Conservation (phyloP, 2,797 vertebrate genomes). For the Ispidina lecontei region DNA sequence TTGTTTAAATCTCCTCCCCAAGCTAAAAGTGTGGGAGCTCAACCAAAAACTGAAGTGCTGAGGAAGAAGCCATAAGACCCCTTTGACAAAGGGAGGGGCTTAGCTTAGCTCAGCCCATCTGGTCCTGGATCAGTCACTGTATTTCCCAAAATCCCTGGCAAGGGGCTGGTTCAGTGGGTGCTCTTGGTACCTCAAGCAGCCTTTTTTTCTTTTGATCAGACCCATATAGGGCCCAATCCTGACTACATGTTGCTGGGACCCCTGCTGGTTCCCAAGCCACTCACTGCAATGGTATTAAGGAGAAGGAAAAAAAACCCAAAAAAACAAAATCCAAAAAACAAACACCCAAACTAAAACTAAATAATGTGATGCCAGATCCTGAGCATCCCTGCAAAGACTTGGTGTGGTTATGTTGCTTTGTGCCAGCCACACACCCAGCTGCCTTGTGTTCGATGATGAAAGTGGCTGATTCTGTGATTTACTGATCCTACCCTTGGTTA, state of each 20-base stretch:
- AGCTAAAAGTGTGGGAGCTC: background rate
- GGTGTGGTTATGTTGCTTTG: fast-evolving
- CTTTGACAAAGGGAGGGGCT: background rate
- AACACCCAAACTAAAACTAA: too few species aligned
- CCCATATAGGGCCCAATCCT: background rate
- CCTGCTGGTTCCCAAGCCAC: background rate
- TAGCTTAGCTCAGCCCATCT: background rate
- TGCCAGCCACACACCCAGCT: background rate
- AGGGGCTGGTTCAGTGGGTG: background rate
- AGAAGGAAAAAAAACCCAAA: background rate
- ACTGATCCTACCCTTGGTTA: conserved; percentile 10
- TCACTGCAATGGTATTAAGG: background rate
- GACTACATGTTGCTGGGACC: fast-evolving
- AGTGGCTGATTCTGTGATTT: background rate
- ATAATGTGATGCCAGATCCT: background rate
- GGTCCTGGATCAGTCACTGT: background rate
- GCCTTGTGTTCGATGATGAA: background rate
- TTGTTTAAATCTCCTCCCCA: background rate
- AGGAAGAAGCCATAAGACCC: background rate
- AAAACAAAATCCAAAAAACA: too few species aligned
- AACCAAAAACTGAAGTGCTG: background rate
- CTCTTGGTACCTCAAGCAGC: background rate
- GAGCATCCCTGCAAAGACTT: background rate
- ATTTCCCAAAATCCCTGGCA: fast-evolving
- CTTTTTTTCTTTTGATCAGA: background rate